Conservation (phyloP, 2,113 vertebrate genomes). For the Neolamprologus brichardi region DNA sequence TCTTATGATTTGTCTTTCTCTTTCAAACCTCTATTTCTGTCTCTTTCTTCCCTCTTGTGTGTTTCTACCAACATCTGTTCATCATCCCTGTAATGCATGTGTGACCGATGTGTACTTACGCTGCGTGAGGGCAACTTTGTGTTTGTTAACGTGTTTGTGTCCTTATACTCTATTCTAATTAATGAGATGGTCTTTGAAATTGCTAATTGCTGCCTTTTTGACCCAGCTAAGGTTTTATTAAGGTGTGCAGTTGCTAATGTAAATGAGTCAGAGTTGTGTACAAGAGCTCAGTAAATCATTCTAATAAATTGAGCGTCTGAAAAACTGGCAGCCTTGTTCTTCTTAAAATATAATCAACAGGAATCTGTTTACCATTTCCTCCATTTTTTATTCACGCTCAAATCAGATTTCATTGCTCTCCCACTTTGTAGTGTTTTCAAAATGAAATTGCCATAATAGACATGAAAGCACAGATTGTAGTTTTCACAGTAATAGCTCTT, state of each 20-base stretch:
- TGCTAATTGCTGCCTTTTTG: constrained; percentile 35
- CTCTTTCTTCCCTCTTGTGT: neutral
- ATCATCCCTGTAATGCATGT: neutral
- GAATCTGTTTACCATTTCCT: neutral
- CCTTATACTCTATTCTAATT: constrained; percentile 34
- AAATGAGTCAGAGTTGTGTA: neutral
- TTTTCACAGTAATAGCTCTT: neutral
- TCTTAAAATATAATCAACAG: neutral
- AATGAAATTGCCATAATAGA: neutral
- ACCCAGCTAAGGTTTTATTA: neutral
- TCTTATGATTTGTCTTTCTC: neutral
- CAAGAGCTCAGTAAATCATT: neutral
- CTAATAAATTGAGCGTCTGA: neutral
- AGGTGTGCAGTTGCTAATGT: neutral
- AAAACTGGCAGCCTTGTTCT: neutral
- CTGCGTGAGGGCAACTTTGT: neutral
- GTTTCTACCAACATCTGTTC: neutral
- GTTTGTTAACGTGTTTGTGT: neutral
- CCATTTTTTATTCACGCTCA: neutral
- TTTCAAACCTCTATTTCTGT: neutral
- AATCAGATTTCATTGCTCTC: neutral
- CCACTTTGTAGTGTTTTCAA: neutral
- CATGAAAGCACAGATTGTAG: neutral
- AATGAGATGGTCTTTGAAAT: constrained; percentile 39
- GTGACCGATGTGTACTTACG: neutral